Evolutionary conservation across 2,888 invertebrate species (phyloP).

Genomic region (Protodeltote pygarga): DNA sequence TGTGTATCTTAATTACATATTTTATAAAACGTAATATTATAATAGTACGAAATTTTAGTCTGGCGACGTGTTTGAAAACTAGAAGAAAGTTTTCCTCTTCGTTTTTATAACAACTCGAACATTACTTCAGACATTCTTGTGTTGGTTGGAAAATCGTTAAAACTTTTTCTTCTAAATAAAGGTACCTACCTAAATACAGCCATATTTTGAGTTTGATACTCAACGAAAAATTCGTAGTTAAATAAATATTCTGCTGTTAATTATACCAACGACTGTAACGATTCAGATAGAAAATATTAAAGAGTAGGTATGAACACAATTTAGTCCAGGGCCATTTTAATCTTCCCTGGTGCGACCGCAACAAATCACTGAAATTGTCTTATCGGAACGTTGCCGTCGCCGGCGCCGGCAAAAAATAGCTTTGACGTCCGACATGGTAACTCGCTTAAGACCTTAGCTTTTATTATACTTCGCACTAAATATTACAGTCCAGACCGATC

Average conservation of each 20-base stretch:
- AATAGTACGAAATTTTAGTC: too few species aligned
- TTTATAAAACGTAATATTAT: background rate
- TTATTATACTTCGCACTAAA: conserved; percentile 41
- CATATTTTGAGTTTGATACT: too few species aligned
- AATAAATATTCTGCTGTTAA: background rate
- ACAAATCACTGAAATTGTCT: conserved; percentile 44
- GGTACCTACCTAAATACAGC: too few species aligned
- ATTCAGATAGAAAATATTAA: background rate
- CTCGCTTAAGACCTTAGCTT: conserved; percentile 54
- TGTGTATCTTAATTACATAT: conserved; percentile 14
- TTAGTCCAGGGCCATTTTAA: conserved; percentile 25
- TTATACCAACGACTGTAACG: background rate
- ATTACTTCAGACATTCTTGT: too few species aligned
- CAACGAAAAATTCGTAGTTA: too few species aligned
- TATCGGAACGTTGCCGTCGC: conserved; percentile 35
- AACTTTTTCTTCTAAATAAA: too few species aligned
- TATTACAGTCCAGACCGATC: conserved; percentile 28
- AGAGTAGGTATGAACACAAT: conserved; percentile 2
- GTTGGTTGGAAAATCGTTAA: too few species aligned
- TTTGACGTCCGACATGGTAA: conserved; percentile 58
- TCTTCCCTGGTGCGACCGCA: conserved; percentile 25
- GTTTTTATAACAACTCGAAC: too few species aligned
- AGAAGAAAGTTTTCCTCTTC: too few species aligned
- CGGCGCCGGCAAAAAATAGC: conserved; percentile 52
- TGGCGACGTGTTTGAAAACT: too few species aligned